Base-by-base conservation (phyloP, 2,888 invertebrate species). In the Chymomyza caudatula region DNA sequence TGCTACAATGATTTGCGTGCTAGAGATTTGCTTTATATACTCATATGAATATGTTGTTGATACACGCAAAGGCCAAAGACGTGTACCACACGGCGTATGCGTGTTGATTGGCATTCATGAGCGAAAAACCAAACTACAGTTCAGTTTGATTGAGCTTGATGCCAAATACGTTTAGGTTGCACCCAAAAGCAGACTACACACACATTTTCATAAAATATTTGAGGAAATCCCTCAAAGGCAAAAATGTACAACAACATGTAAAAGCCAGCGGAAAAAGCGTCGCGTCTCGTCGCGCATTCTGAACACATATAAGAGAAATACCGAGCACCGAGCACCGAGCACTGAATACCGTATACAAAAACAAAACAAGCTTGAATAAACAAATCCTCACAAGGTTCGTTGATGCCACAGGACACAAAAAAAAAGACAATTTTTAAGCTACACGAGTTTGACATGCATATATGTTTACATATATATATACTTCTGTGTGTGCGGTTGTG, bases 81-180 rank as follows among this genome's bases (percentile, higher is more conserved):
- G 62, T 4, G 67, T 63, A 58, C 58, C 60, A 75, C 73, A 70
- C 63, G 73, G 65, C 68, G 75, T 80, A 76, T 76, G 80, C 78
- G 81, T 81, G 76, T 68, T 74, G 82, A 84, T 78, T 80, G 71
- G 67, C 78, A 71, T 65, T 70, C 47, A 19, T 47, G 8, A 37
- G 29, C 29, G 11, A 37, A 37, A 37, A 37, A 37, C 11, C 29
- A 37, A 37, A 37, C 29, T 37, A 37, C 29, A 37, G 29, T 37
- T 37, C 57, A 54, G 54, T 65, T 68, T 60, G 63, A 69, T 71
- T 71, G 69, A 47, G 64, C 51, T 68, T 69, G 29, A 37, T 37
- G 29, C 11, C 29, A 37, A 37, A 37, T 1, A 11, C 29, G 29
- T 37, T 37, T 37, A 4, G 29, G 11, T 37, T 11, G 8, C 11